Evolutionary conservation across 2,888 invertebrate genomes (phyloP), one percentile per base, ranked within the genome.

Genomic region (Zhuqinia jingwanae): DNA sequence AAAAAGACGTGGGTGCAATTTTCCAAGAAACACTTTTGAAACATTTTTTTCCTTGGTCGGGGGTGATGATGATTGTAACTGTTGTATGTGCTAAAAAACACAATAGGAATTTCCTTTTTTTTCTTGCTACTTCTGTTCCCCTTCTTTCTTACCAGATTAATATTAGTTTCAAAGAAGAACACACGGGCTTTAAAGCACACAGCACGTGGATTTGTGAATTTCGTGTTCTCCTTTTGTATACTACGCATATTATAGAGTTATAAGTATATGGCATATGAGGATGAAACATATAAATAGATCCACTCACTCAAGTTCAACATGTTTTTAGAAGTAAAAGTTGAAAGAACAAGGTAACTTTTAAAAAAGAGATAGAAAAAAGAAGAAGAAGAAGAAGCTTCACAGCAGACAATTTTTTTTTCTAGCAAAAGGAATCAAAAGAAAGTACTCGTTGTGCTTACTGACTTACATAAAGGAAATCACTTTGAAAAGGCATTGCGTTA

Each of bases 391-490:
- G 22, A 53, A 70, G 5, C 3, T 17, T 22, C 2, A n/a, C n/a
- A 50, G 15, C 27, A 30, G 30, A 30, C 25, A 50, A 81, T 73
- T 50, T 47, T 58, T 58, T 56, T 73, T n/a, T n/a, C n/a, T 56
- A 53, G 58, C 50, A 36, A 73, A 70, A 53, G 36, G 36, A 73
- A 73, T 73, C 53, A 65, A 63, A 79, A n/a, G 22, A 63, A 47
- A 58, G 73, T 60, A 75, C 75, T 50, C 63, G 73, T 30, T 82
- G 82, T 82, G 75, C 82, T 82, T 82, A 82, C 82, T 82, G 82
- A 75, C 82, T 82, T 75, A 82, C 82, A 75, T 63, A 82, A 70
- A 70, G 58, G 27, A 81, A 82, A 60, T 75, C 73, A 73, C 63
- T 82, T 82, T 75, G 82, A 58, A 73, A 56, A 58, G 56, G 76